phyloP scores from a whole-genome alignment of 2,113 vertebrate species.

The Sclerurus mexicanus region DNA sequence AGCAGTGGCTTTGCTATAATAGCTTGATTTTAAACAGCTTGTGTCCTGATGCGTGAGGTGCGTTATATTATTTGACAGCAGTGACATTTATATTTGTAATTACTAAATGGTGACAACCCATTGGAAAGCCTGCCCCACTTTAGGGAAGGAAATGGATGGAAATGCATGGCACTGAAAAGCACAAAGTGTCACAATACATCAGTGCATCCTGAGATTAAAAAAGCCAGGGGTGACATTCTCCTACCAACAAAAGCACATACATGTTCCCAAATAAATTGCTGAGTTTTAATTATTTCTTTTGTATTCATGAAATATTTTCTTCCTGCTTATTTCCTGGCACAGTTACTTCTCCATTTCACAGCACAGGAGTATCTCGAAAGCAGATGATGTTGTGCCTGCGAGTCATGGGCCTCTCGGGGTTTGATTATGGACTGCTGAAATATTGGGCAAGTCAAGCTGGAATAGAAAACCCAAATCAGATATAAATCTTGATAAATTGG shows the following conservation, averaged over 20 bases:
- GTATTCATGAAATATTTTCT: neutral
- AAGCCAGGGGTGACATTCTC: neutral
- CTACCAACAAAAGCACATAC: neutral
- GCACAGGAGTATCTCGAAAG: neutral
- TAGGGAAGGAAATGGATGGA: neutral
- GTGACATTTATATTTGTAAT: conserved; percentile 72
- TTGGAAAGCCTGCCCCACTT: conserved; percentile 19
- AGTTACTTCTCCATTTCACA: neutral
- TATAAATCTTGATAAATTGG: conserved; percentile 25
- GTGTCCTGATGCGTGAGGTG: conserved; percentile 69
- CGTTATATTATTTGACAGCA: conserved; percentile 43
- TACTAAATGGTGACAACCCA: conserved; percentile 53
- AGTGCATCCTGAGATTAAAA: neutral
- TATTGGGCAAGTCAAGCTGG: conserved; percentile 8
- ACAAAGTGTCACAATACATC: neutral
- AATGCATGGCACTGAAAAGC: neutral
- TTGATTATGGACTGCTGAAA: conserved; percentile 48
- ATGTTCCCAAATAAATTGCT: neutral
- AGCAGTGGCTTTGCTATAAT: neutral
- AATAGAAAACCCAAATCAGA: neutral
- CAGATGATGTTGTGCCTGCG: neutral
- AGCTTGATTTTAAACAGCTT: conserved; percentile 52
- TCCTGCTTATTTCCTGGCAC: neutral
- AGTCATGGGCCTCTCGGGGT: neutral
- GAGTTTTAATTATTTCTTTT: conserved; percentile 19